A percentile compares a stretch with the other conserved stretches of the same genome.
phyloP scores from a whole-genome alignment of 2,888 invertebrate genomes.

The Tetragnatha montana region DNA sequence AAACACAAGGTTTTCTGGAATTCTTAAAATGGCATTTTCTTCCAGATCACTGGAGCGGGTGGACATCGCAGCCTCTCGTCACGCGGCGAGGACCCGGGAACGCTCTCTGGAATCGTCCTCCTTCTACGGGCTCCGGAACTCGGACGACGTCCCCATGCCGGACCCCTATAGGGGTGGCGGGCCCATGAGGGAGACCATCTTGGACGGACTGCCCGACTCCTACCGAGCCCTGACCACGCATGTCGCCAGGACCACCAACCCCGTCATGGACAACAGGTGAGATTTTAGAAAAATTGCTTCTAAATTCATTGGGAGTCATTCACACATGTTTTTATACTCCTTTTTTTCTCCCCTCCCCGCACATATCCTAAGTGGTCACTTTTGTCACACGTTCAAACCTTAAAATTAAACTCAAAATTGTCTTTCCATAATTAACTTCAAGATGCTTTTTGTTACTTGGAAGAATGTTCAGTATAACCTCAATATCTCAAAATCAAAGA shows the following conservation, averaged over 20 bases:
- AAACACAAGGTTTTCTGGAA: not conserved
- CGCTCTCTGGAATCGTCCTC: conserved; percentile 81
- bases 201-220: conserved; percentile 59
- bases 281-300: too few species aligned
- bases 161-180: conserved; percentile 71
- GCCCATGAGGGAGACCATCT: conserved; percentile 48
- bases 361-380: too few species aligned
- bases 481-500: too few species aligned
- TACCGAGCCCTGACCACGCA: conserved; percentile 37
- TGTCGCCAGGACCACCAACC: conserved; percentile 50
- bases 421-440: too few species aligned
- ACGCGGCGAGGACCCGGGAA: conserved; percentile 77
- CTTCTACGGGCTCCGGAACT: conserved; percentile 69
- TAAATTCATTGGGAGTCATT: too few species aligned
- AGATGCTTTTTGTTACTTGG: too few species aligned
- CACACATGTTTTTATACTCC: too few species aligned
- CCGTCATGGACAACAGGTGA: conserved; percentile 63
- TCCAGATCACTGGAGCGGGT: conserved; percentile 79
- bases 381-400: too few species aligned
- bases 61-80: conserved; percentile 72
- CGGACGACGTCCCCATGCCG: conserved; percentile 66
- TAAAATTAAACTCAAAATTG: too few species aligned
- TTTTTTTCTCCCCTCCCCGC: too few species aligned
- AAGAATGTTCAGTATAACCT: too few species aligned
- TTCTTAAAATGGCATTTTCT: not conserved